These are phyloP conservation scores for Cinclus cinclus DNA, from an alignment of 2,113 vertebrate genomes.

Conservation along the genomic window DNA sequence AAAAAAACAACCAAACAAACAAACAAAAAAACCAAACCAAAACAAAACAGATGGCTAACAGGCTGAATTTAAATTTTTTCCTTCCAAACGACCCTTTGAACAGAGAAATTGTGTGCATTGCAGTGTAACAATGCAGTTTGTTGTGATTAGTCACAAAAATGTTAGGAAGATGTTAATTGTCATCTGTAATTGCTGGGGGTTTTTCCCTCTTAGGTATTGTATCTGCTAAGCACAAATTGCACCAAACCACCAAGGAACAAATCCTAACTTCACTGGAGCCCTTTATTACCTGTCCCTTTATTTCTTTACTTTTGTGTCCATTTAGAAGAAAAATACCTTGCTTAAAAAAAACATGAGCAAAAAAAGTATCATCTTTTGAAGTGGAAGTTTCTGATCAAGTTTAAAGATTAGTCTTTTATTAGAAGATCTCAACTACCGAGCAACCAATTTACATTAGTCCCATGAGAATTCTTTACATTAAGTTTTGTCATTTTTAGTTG, in stretches of 20 bases:
- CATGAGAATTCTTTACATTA: neutral
- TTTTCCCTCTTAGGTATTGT: neutral
- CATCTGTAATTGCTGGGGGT: neutral
- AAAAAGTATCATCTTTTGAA: conserved; percentile 15
- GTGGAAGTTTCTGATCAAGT: neutral
- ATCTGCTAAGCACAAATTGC: neutral
- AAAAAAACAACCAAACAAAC: no score
- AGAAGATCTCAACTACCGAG: neutral
- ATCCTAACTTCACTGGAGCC: neutral
- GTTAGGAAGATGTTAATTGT: neutral
- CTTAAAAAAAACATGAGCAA: neutral
- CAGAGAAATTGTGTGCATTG: neutral
- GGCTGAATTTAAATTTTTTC: neutral
- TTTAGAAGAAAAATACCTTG: neutral
- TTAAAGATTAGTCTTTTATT: neutral
- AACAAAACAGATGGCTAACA: neutral
- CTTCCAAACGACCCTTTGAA: neutral
- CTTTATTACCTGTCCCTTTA: neutral
- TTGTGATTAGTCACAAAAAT: neutral
- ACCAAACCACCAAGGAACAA: neutral
- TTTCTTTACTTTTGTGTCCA: neutral
- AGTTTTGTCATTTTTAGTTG: neutral
- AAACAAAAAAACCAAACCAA: no score
- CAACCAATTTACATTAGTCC: neutral
- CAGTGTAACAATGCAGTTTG: neutral